These are phyloP conservation scores for Epinephelus fuscoguttatus DNA, from an alignment of 2,113 vertebrate genomes.

Conservation along the genomic window DNA sequence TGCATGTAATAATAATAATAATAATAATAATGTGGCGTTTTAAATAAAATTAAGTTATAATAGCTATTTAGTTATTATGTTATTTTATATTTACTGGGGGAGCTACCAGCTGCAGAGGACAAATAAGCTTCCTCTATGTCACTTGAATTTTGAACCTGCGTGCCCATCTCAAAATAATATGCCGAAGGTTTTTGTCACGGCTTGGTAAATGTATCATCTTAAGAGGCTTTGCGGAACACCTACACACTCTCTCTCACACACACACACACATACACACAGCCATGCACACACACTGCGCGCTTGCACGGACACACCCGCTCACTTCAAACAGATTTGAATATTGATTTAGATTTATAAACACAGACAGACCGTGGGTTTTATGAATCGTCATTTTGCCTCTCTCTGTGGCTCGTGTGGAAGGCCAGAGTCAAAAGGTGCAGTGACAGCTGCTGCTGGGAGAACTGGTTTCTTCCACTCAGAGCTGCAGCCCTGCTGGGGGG, in stretches of 20 bases:
- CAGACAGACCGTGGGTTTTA: conserved; percentile 79
- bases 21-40: neutral
- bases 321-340: conserved; percentile 98
- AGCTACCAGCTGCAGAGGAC: conserved; percentile 37
- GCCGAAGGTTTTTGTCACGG: conserved; percentile 96
- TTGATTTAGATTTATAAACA: conserved; percentile 98
- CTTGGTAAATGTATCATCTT: conserved; percentile 99
- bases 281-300: conserved; percentile 68
- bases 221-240: conserved; percentile 98
- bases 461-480: conserved; percentile 18
- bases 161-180: conserved; percentile 91
- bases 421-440: conserved; percentile 77
- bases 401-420: conserved; percentile 61
- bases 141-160: conserved; percentile 76
- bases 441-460: conserved; percentile 57
- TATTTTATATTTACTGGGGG: conserved; percentile 38
- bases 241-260: conserved; percentile 88
- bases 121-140: conserved; percentile 68
- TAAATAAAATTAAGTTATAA: neutral
- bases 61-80: neutral
- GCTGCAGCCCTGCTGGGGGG: conserved; percentile 16
- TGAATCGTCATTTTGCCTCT: conserved; percentile 71
- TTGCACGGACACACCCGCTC: conserved; percentile 94
- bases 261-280: conserved; percentile 29
- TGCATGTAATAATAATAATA: conserved; percentile 7